phyloP scores from a whole-genome alignment of 2,888 invertebrate species.

The Dioctria linearis region DNA sequence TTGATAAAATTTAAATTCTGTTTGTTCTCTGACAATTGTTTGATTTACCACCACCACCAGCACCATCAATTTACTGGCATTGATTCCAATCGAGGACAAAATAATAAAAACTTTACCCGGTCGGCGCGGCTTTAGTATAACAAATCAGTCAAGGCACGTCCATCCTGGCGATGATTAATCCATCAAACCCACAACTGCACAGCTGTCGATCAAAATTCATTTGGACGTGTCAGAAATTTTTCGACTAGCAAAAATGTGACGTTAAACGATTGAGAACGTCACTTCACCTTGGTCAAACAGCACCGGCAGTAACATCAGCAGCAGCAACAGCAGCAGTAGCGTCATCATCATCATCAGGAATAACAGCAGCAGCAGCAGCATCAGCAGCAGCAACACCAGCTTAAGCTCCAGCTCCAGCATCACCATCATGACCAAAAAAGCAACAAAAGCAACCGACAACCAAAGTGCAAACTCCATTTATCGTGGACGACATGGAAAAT shows the following conservation, averaged over 20 bases:
- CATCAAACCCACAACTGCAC: constrained; percentile 37
- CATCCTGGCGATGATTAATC: constrained; percentile 43
- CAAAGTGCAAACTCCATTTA: not conserved
- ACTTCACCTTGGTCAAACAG: not conserved
- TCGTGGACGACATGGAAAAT: constrained; percentile 15
- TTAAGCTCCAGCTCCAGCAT: not conserved
- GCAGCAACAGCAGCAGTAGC: not conserved
- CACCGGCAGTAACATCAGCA: not conserved
- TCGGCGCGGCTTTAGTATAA: not conserved
- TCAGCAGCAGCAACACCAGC: too few species aligned
- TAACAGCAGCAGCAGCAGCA: too few species aligned
- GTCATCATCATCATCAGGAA: too few species aligned
- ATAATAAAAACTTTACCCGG: not conserved
- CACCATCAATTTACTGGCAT: not conserved
- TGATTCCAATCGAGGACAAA: not conserved
- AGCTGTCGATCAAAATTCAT: constrained; percentile 53
- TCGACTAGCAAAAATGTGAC: constrained; percentile 30
- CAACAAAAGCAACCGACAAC: not conserved
- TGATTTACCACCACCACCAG: constrained; percentile 39
- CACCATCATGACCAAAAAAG: not conserved
- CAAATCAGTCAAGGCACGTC: constrained; percentile 42
- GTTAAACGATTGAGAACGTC: constrained; percentile 43
- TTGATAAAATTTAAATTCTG: constrained; percentile 23
- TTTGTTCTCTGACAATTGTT: constrained; percentile 21
- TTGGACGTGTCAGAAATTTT: constrained; percentile 52